Evolutionary conservation across 2,888 invertebrate genomes (phyloP).

Genomic region (Orthosia gracilis): DNA sequence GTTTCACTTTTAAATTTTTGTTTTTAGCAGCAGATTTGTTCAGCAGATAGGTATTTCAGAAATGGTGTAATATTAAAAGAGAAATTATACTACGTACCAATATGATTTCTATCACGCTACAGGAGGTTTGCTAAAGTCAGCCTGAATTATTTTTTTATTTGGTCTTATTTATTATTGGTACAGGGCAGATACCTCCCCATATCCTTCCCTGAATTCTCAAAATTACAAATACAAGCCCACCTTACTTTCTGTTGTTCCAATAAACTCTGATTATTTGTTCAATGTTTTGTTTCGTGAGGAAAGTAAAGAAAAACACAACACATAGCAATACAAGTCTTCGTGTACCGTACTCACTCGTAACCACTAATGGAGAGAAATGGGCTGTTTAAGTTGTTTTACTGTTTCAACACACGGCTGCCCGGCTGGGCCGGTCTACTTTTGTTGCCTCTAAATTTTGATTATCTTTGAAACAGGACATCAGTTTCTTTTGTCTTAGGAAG

Average conservation of each 20-base stretch:
- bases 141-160: too few relatives aligned
- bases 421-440: neutral
- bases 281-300: conserved; percentile 9
- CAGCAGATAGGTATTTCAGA: too few relatives aligned
- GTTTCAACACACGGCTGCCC: conserved; percentile 6
- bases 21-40: too few relatives aligned
- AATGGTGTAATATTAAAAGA: too few relatives aligned
- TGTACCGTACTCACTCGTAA: conserved; percentile 11
- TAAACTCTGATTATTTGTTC: conserved; percentile 13
- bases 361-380: conserved; percentile 56
- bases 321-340: conserved; percentile 19
- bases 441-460: conserved; percentile 46
- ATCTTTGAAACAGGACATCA: conserved; percentile 12
- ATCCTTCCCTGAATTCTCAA: neutral
- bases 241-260: conserved; percentile 4
- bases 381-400: conserved; percentile 29
- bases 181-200: too few relatives aligned
- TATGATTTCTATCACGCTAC: too few relatives aligned
- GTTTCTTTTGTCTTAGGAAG: conserved; percentile 4
- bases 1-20: too few relatives aligned
- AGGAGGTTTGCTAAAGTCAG: too few relatives aligned
- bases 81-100: too few relatives aligned
- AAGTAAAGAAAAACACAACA: conserved; percentile 11
- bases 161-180: too few relatives aligned
- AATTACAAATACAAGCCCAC: neutral